These are phyloP conservation scores for Cheilosia soror DNA, from an alignment of 2,888 invertebrate species.

Conservation along the genomic window DNA sequence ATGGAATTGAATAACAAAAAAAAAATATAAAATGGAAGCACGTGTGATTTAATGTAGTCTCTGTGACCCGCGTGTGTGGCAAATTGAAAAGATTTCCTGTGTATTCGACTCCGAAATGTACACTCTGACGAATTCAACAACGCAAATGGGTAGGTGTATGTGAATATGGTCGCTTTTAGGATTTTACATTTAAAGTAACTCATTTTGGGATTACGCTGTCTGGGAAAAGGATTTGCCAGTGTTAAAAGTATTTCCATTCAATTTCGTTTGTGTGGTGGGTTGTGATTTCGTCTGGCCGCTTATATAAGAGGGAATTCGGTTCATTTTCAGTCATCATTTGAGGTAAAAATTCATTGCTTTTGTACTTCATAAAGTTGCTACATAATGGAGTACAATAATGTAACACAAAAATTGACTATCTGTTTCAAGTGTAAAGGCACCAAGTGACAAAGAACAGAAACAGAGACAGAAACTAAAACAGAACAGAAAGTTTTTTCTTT, in stretches of 20 bases:
- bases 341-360: no score
- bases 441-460: no score
- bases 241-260: neutral
- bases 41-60: slow-evolving; percentile 62
- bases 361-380: no score
- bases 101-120: neutral
- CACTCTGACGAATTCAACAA: slow-evolving; percentile 27
- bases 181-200: slow-evolving; percentile 9
- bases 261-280: neutral
- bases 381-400: no score
- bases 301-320: no score
- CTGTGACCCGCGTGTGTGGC: slow-evolving; percentile 33
- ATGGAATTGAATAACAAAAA: slow-evolving; percentile 7
- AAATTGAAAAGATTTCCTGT: slow-evolving; percentile 61
- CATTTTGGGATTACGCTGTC: slow-evolving; percentile 18
- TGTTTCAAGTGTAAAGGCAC: no score
- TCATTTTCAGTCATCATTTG: no score
- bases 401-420: no score
- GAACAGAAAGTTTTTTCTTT: no score
- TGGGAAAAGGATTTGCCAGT: slow-evolving; percentile 32
- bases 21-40: slow-evolving; percentile 33
- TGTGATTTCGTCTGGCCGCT: neutral
- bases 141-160: neutral
- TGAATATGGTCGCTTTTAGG: neutral
- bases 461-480: no score